Evolutionary conservation across 2,113 vertebrate species (phyloP).

Genomic region (Rhinopomastus cyanomelas): DNA sequence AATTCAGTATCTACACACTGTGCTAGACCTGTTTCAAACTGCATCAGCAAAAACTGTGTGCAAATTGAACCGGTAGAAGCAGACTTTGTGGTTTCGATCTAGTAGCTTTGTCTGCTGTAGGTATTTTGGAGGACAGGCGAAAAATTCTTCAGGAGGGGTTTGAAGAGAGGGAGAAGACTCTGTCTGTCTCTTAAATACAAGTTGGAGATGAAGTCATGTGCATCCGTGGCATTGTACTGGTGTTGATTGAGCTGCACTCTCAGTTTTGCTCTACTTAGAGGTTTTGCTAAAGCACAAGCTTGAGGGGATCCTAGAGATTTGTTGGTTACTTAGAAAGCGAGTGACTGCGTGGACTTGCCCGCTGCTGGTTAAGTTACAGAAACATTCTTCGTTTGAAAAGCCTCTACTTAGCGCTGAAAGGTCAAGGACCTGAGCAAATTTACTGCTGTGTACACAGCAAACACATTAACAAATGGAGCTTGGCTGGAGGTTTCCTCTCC

Average conservation of each 20-base stretch:
- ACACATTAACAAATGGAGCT: constrained; percentile 46
- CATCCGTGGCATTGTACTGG: accelerated
- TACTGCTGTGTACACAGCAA: constrained; percentile 33
- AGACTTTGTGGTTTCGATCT: neutral
- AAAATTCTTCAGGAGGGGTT: neutral
- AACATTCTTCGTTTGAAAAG: neutral
- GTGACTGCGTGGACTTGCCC: neutral
- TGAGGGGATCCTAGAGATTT: neutral
- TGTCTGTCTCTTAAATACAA: neutral
- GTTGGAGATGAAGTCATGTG: neutral
- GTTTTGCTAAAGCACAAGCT: neutral
- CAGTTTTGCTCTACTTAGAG: accelerated
- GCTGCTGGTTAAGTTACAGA: neutral
- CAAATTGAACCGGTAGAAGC: neutral
- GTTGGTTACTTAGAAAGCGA: neutral
- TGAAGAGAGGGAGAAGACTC: neutral
- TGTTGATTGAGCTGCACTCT: neutral
- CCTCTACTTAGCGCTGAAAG: constrained; percentile 4
- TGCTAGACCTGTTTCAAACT: neutral
- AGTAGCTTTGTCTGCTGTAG: neutral
- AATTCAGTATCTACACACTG: neutral
- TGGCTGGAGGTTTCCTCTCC: constrained; percentile 1
- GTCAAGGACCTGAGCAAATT: constrained; percentile 46
- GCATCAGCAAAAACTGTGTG: neutral
- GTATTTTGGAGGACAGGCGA: neutral